Conservation (phyloP, 2,797 vertebrate genomes). For the Chaetodon trifasciatus region DNA sequence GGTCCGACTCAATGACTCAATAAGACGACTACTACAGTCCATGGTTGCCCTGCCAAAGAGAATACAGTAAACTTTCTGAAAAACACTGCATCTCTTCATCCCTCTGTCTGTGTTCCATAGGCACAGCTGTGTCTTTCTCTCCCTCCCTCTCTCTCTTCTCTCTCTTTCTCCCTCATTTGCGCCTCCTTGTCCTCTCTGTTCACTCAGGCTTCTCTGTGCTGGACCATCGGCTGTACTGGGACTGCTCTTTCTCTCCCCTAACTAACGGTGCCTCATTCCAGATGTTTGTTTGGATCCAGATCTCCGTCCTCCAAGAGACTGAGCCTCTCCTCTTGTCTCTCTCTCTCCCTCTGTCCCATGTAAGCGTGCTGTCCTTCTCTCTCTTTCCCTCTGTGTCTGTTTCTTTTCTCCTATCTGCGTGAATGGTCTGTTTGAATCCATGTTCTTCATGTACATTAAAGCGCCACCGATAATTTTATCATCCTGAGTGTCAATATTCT, state of each 20-base stretch:
- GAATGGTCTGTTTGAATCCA: background rate
- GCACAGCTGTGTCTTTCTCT: background rate
- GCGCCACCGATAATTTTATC: background rate
- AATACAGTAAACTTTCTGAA: background rate
- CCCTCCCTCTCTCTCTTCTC: background rate
- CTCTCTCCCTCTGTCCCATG: background rate
- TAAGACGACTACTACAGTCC: background rate
- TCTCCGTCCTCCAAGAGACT: background rate
- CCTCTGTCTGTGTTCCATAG: background rate
- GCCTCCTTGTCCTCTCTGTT: background rate
- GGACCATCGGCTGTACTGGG: background rate
- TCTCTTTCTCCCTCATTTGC: background rate
- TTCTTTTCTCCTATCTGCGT: background rate
- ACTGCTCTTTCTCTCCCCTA: background rate
- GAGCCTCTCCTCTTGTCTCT: background rate
- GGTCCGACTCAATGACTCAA: background rate
- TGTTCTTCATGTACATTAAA: background rate
- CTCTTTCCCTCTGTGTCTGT: background rate
- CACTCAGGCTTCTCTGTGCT: background rate
- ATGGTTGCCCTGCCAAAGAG: background rate
- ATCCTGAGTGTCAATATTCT: background rate
- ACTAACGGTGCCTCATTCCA: background rate
- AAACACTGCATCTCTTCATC: background rate
- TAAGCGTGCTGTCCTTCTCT: no score
- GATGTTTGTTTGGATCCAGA: conserved; percentile 11